These are phyloP conservation scores for Stenodera caucasica DNA, from an alignment of 2,888 invertebrate species.

Conservation along the genomic window DNA sequence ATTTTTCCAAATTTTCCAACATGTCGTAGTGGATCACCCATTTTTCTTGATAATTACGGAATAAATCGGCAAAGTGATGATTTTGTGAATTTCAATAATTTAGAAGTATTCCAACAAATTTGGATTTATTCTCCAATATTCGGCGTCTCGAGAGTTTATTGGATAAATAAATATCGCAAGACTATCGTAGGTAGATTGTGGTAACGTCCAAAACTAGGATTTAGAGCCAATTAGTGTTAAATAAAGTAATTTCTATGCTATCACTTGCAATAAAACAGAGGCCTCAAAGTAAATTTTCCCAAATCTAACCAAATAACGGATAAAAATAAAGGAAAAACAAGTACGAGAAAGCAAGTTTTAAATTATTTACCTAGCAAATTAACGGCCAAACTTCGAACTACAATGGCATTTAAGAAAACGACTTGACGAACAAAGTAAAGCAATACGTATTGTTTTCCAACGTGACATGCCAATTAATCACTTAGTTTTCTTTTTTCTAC, in stretches of 20 bases:
- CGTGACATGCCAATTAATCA: constrained; percentile 42
- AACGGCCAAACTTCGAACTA: constrained; percentile 23
- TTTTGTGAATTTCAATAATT: too few relatives aligned
- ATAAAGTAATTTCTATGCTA: constrained; percentile 22
- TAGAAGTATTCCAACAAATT: too few relatives aligned
- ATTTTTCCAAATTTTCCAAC: neutral
- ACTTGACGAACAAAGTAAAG: constrained; percentile 30
- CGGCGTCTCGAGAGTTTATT: neutral
- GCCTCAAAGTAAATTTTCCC: constrained; percentile 13
- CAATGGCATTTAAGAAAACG: constrained; percentile 34
- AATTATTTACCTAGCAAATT: constrained; percentile 25
- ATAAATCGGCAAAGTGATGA: too few relatives aligned
- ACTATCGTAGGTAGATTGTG: neutral
- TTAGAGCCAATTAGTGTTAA: constrained; percentile 24
- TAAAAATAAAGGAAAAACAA: too few relatives aligned
- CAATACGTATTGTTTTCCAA: constrained; percentile 38
- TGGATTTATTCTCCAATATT: neutral
- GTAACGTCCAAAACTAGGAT: constrained; percentile 11
- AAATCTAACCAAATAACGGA: neutral
- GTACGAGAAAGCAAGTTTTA: constrained; percentile 18
- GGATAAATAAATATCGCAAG: constrained; percentile 1
- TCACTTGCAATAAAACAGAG: constrained; percentile 16
- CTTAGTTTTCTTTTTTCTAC: constrained; percentile 32
- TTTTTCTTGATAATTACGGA: neutral
- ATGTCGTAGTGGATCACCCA: neutral